Evolutionary conservation across 2,797 vertebrate genomes (phyloP).

Genomic region (Mormyrops attenuatus): DNA sequence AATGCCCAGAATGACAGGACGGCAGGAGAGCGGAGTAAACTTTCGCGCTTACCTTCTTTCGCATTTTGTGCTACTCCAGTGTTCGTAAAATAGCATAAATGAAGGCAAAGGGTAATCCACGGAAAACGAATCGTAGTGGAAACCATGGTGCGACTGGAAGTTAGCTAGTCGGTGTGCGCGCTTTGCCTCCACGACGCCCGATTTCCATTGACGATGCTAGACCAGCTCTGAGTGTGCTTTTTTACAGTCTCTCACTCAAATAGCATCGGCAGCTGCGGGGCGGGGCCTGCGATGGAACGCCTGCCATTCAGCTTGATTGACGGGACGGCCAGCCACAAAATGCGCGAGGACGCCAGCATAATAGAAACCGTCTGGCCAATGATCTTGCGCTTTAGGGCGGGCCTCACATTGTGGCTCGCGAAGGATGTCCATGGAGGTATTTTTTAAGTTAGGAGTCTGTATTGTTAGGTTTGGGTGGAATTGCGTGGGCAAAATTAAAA

Average conservation of each 20-base stretch:
- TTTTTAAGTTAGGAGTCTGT: slow-evolving; percentile 3
- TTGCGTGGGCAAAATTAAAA: neutral
- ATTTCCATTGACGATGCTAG: slow-evolving; percentile 66
- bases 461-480: neutral
- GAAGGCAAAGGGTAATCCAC: slow-evolving; percentile 85
- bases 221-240: slow-evolving; percentile 62
- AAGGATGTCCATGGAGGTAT: slow-evolving; percentile 7
- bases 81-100: slow-evolving; percentile 69
- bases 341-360: neutral
- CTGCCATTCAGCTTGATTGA: slow-evolving; percentile 59
- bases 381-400: slow-evolving; percentile 24
- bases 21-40: slow-evolving; percentile 61
- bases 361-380: slow-evolving; percentile 25
- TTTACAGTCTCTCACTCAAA: slow-evolving; percentile 70
- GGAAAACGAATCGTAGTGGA: slow-evolving; percentile 66
- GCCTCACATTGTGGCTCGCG: neutral
- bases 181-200: slow-evolving; percentile 51
- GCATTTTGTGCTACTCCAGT: slow-evolving; percentile 82
- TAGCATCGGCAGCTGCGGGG: slow-evolving; percentile 70
- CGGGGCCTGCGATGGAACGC: slow-evolving; percentile 41
- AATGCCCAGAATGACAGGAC: slow-evolving; percentile 23
- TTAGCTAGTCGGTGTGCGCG: slow-evolving; percentile 50
- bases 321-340: slow-evolving; percentile 42
- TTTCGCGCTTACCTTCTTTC: slow-evolving; percentile 93
- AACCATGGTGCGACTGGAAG: slow-evolving; percentile 75